Percentiles rank a stretch among this genome's conserved stretches.
Conservation (phyloP, 2,888 invertebrate genomes). For the Eustalomyia histrio region DNA sequence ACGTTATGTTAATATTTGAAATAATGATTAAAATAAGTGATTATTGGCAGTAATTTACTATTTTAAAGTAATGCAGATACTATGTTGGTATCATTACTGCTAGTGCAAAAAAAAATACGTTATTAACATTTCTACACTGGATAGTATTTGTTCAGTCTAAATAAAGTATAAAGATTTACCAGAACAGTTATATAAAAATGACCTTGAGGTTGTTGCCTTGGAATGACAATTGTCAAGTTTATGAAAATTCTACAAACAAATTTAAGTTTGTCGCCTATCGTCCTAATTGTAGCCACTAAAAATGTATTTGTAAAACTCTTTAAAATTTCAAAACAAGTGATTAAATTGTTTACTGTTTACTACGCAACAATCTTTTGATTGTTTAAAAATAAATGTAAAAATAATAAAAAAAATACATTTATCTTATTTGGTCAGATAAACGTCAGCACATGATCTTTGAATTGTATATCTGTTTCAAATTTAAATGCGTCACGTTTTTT, state of each 20-base stretch:
- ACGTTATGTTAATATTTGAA: too few relatives aligned
- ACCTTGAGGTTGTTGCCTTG: too few relatives aligned
- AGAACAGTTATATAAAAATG: not conserved
- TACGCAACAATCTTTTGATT: conserved; percentile 1
- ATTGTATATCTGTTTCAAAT: not conserved
- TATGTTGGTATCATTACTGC: not conserved
- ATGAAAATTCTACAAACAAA: too few relatives aligned
- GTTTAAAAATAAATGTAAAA: not conserved
- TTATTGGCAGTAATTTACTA: too few relatives aligned
- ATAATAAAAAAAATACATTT: not conserved
- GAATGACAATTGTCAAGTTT: too few relatives aligned
- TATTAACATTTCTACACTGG: conserved; percentile 26
- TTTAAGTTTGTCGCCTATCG: not conserved
- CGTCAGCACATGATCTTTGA: not conserved
- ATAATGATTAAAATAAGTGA: too few relatives aligned
- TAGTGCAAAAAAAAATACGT: not conserved
- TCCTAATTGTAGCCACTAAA: not conserved
- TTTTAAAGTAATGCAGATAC: too few relatives aligned
- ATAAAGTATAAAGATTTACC: conserved; percentile 1
- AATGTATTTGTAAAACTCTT: not conserved
- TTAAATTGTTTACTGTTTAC: not conserved
- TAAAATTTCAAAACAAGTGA: not conserved
- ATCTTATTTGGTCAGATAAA: not conserved
- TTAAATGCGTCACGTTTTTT: not conserved
- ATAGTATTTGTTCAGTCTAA: conserved; percentile 4